Conservation (phyloP, 2,797 vertebrate genomes). For the Phrynocephalus forsythii region DNA sequence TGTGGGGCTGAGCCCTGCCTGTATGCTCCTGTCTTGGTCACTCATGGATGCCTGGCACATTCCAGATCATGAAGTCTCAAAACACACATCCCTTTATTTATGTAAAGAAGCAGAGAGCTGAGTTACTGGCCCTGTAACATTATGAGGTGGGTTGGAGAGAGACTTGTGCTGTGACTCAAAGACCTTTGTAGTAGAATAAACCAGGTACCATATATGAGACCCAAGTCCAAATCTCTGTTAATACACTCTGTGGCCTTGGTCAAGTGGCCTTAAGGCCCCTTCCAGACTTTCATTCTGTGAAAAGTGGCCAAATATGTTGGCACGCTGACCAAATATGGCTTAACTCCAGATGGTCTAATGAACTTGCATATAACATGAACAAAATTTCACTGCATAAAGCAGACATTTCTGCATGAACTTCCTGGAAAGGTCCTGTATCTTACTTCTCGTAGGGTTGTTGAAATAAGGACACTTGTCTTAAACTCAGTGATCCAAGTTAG, state of each 20-base stretch:
- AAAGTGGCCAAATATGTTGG: neutral
- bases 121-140: neutral
- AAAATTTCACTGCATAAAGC: neutral
- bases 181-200: neutral
- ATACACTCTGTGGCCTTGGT: neutral
- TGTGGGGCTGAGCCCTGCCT: conserved; percentile 74
- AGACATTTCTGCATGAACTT: neutral
- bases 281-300: neutral
- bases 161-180: neutral
- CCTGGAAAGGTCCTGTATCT: neutral
- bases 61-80: conserved; percentile 65
- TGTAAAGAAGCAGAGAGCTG: conserved; percentile 74
- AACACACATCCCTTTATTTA: conserved; percentile 72
- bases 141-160: neutral
- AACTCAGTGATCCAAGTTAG: neutral
- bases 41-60: conserved; percentile 78
- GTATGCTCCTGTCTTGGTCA: conserved; percentile 78
- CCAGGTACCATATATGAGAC: neutral
- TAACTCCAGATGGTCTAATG: neutral
- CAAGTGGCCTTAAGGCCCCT: neutral
- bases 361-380: neutral
- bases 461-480: neutral
- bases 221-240: neutral
- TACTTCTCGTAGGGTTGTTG: neutral
- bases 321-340: too few relatives aligned